A percentile compares a stretch with the other conserved stretches of the same genome.
Evolutionary conservation across 2,888 invertebrate species (phyloP).

Genomic region (Volucella zonaria): DNA sequence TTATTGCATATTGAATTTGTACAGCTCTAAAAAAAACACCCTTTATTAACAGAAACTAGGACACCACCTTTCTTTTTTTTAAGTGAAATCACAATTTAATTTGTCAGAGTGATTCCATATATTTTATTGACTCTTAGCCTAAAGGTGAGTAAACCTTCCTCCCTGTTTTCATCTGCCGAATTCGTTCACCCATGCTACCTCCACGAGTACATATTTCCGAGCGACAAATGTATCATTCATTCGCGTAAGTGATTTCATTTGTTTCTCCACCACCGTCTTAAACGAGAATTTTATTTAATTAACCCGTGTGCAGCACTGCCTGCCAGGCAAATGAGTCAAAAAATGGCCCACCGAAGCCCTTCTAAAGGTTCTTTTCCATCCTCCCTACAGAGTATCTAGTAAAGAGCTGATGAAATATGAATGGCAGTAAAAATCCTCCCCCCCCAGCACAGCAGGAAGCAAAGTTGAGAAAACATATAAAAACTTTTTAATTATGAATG

Average conservation of each 20-base stretch:
- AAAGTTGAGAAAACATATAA: conserved; percentile 32
- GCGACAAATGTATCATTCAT: background rate
- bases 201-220: conserved; percentile 3
- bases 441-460: background rate
- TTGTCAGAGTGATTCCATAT: conserved; percentile 37
- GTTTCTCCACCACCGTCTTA: conserved; percentile 13
- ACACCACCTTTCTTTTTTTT: too few species aligned
- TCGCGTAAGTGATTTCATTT: background rate
- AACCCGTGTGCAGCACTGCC: conserved; percentile 25
- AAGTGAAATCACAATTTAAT: conserved; percentile 55
- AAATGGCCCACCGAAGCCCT: background rate
- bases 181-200: conserved; percentile 8
- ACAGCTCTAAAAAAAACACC: too few species aligned
- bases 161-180: conserved; percentile 10
- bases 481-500: conserved; percentile 51
- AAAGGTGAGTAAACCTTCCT: conserved; percentile 6
- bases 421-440: conserved; percentile 18
- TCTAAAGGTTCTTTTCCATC: background rate
- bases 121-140: conserved; percentile 37
- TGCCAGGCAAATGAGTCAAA: conserved; percentile 33
- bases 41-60: too few species aligned
- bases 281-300: conserved; percentile 54
- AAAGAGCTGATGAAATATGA: conserved; percentile 56
- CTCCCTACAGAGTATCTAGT: background rate
- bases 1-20: too few species aligned